Evolutionary conservation across 2,888 invertebrate genomes (phyloP), one percentile per base, ranked within the genome.

Genomic region (Brenthis daphne): DNA sequence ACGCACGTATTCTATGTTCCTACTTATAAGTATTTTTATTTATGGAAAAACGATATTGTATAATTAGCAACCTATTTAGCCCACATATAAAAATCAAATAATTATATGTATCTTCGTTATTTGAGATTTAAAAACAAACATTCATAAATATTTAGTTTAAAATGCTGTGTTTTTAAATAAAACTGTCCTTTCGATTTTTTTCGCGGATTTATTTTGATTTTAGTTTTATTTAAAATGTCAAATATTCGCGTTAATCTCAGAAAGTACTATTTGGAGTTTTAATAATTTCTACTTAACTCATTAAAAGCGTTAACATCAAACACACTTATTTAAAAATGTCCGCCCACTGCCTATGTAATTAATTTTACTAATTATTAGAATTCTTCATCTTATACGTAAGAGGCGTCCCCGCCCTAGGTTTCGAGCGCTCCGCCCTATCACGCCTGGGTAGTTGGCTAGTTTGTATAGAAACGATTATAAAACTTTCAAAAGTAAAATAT

Each of bases 371-470:
- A 90, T 90, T 88, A 67, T 64, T 13, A 56, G 57, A 69, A 57
- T 73, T 71, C 67, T 57, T 65, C 65, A 71, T 55, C 48, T 60
- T 84, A 82, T 82, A 77, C 65, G 74, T 79, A 74, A 8, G 77
- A 82, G 16, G 13, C 65, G 65, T 74, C 71, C 71, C 87, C 88
- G 85, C 89, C 89, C 84, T 81, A 77, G 80, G 80, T 75, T 70
- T 78, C 64, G 54, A 64, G 57, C 11, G 82, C 85, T 77, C 85
- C 90, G 89, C 90, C 90, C 82, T 74, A 83, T 82, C 85, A 87
- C 89, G 89, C 89, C 88, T 82, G 76, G 55, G 56, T 63, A 16
- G 61, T 63, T 67, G 29, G 50, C 24, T 37, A 54, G 2, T 33
- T 63, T 20, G 51, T 37, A 67, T 56, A 50, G 63, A 8, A 11